Evolutionary conservation across 2,113 vertebrate genomes (phyloP).

Genomic region (Nothocercus nigrocapillus): DNA sequence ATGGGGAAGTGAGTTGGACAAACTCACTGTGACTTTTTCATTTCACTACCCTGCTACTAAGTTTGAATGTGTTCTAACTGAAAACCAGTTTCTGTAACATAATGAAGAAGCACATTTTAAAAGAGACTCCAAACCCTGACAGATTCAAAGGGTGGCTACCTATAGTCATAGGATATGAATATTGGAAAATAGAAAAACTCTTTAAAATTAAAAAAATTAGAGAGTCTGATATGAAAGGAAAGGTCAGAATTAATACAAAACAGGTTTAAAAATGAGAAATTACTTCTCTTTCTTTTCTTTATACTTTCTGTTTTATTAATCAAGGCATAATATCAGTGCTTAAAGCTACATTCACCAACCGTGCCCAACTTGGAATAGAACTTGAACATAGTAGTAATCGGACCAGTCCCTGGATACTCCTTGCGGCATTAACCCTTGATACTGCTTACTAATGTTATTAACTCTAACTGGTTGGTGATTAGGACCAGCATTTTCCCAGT

Average conservation of each 20-base stretch:
- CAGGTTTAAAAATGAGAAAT: neutral
- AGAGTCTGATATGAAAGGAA: neutral
- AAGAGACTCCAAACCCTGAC: neutral
- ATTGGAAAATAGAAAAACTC: neutral
- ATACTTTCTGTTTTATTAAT: neutral
- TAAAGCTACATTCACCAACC: accelerated
- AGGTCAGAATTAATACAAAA: neutral
- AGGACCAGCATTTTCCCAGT: neutral
- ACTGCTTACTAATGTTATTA: neutral
- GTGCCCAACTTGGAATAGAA: neutral
- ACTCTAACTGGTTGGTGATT: neutral
- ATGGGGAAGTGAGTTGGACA: neutral
- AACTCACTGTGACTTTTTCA: neutral
- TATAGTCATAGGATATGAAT: neutral
- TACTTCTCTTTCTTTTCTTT: neutral
- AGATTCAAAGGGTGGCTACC: neutral
- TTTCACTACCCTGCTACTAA: neutral
- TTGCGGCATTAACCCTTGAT: neutral
- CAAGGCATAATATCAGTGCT: neutral
- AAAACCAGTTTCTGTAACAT: neutral
- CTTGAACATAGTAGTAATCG: neutral
- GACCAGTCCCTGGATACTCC: neutral
- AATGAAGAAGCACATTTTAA: neutral
- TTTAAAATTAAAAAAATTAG: neutral
- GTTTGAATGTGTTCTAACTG: neutral